These are phyloP conservation scores for Conomelus anceps DNA, from an alignment of 2,888 invertebrate genomes.

Conservation along the genomic window DNA sequence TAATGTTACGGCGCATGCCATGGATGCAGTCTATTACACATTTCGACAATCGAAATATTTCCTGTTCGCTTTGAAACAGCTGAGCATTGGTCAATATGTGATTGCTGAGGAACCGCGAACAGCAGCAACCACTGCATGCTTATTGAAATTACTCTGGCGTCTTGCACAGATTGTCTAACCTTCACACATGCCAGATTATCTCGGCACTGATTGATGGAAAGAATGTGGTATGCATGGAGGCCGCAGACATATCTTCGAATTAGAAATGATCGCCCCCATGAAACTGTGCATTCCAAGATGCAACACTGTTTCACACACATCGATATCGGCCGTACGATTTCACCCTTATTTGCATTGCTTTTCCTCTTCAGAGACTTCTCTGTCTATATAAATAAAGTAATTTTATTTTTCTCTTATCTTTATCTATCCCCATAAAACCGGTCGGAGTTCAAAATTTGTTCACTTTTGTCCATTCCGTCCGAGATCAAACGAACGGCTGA, in stretches of 20 bases:
- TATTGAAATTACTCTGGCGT: neutral
- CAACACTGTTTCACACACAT: neutral
- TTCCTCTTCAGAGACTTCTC: no score
- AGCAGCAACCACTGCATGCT: no score
- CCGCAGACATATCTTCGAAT: neutral
- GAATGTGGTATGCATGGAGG: neutral
- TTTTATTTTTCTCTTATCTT: no score
- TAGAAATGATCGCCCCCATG: neutral
- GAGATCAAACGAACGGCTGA: no score
- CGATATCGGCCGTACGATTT: no score
- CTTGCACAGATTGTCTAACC: neutral
- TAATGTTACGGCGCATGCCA: neutral
- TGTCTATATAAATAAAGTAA: no score
- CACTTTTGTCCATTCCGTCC: no score
- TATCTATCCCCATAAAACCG: no score
- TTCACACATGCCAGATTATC: neutral
- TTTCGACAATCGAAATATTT: neutral
- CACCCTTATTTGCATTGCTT: no score
- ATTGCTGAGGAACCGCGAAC: neutral
- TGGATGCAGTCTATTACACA: no score
- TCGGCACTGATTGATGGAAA: neutral
- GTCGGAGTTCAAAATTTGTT: no score
- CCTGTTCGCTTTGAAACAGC: no score
- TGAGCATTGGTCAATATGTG: neutral
- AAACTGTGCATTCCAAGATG: neutral